These are phyloP conservation scores for Hiodon tergisus DNA, from an alignment of 2,113 vertebrate genomes.

Conservation along the genomic window DNA sequence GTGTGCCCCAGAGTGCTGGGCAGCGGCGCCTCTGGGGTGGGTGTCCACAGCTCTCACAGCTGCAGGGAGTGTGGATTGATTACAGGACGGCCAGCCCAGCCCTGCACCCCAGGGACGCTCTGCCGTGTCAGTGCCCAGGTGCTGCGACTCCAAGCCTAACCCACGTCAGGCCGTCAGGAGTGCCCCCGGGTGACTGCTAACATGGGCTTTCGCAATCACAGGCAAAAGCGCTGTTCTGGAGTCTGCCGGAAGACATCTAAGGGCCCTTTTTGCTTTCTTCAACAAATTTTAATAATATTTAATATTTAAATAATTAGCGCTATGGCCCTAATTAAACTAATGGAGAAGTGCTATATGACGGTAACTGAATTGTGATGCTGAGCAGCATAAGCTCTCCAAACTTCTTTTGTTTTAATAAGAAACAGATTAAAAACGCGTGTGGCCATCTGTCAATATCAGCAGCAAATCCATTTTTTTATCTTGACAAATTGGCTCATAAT, in stretches of 20 bases:
- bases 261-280: too few relatives aligned
- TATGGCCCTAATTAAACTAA: neutral
- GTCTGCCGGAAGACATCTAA: too few relatives aligned
- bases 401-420: neutral
- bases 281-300: too few relatives aligned
- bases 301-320: too few relatives aligned
- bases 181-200: too few relatives aligned
- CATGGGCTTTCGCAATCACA: too few relatives aligned
- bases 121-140: conserved; percentile 18
- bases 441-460: conserved; percentile 1
- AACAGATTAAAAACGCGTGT: neutral
- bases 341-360: neutral
- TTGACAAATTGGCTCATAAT: conserved; percentile 11
- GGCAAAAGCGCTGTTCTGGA: too few relatives aligned
- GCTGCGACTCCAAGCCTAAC: neutral
- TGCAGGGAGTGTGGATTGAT: conserved; percentile 66
- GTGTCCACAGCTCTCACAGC: conserved; percentile 52
- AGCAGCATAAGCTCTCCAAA: neutral
- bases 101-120: conserved; percentile 44
- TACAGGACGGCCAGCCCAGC: conserved; percentile 71
- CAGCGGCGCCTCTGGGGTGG: conserved; percentile 40
- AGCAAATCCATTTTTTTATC: conserved; percentile 1
- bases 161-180: too few relatives aligned
- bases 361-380: neutral
- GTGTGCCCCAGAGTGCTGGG: conserved; percentile 54